Evolutionary conservation across 2,797 vertebrate genomes (phyloP).

Genomic region (Bovichtus diacanthus): DNA sequence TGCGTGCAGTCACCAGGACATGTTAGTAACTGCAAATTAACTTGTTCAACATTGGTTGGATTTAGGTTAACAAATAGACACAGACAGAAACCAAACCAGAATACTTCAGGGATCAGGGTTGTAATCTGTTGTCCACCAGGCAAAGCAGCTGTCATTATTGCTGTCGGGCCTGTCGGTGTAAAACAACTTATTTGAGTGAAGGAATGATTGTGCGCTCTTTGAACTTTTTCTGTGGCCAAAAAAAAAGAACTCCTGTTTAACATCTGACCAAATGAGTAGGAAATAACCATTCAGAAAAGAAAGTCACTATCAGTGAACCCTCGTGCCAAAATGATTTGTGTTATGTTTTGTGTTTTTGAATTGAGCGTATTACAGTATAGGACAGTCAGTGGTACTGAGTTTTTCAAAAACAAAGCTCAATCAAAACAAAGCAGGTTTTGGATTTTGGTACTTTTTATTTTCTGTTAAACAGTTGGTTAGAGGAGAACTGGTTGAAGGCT

Average conservation of each 20-base stretch:
- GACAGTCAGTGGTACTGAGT: not conserved
- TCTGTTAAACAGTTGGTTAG: conserved; percentile 17
- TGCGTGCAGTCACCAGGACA: no score
- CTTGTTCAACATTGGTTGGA: no score
- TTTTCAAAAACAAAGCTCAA: not conserved
- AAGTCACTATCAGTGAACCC: not conserved
- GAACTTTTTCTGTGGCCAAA: no score
- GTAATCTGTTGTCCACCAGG: not conserved
- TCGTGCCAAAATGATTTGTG: not conserved
- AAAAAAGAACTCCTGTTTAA: no score
- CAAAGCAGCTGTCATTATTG: not conserved
- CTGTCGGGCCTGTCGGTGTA: not conserved
- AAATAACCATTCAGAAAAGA: no score
- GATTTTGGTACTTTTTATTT: not conserved
- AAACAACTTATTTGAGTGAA: not conserved
- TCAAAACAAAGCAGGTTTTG: not conserved
- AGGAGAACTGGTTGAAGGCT: conserved; percentile 25
- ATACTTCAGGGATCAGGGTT: not conserved
- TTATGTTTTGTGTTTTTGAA: not conserved
- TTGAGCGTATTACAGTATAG: not conserved
- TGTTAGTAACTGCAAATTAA: no score
- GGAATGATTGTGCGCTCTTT: not conserved
- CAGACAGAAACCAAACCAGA: no score
- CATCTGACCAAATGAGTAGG: no score
- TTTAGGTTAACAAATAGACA: not conserved